These are phyloP conservation scores for Paraescarpia echinospica DNA, from an alignment of 1,140 invertebrate genomes.

Conservation along the genomic window DNA sequence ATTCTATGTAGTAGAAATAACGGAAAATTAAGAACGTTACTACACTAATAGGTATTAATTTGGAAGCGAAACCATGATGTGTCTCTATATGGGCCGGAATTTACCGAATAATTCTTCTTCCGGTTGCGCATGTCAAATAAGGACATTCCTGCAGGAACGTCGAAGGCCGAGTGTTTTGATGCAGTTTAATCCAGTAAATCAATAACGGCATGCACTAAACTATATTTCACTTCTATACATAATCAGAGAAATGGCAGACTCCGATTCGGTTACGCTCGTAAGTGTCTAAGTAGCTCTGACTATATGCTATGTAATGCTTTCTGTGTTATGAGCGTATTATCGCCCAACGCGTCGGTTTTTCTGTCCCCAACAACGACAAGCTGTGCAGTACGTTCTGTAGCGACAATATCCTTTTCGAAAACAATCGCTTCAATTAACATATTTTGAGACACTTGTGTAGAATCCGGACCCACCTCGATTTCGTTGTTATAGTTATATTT, in stretches of 20 bases:
- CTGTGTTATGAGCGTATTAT: not conserved
- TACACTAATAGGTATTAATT: not conserved
- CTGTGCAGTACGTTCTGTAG: no score
- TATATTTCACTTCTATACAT: not conserved
- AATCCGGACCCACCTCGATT: no score
- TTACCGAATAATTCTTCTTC: not conserved
- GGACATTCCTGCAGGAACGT: not conserved
- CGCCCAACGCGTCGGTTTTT: not conserved
- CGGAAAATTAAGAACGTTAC: not conserved
- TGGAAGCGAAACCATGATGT: not conserved
- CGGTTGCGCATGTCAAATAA: not conserved
- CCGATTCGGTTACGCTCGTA: conserved; percentile 41
- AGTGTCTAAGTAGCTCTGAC: conserved; percentile 13
- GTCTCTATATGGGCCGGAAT: not conserved
- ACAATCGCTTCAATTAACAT: no score
- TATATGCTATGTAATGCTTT: not conserved
- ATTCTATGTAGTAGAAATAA: not conserved
- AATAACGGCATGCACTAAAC: not conserved
- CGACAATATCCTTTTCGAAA: no score
- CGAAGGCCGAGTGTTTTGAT: not conserved
- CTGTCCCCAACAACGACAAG: not conserved
- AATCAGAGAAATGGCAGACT: conserved; percentile 35
- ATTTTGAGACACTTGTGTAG: no score
- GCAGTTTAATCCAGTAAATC: not conserved
- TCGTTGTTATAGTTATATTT: no score